Evolutionary conservation across 2,888 invertebrate genomes (phyloP), one percentile per base, ranked within the genome.

Genomic region (Hypselothyrea guttata): DNA sequence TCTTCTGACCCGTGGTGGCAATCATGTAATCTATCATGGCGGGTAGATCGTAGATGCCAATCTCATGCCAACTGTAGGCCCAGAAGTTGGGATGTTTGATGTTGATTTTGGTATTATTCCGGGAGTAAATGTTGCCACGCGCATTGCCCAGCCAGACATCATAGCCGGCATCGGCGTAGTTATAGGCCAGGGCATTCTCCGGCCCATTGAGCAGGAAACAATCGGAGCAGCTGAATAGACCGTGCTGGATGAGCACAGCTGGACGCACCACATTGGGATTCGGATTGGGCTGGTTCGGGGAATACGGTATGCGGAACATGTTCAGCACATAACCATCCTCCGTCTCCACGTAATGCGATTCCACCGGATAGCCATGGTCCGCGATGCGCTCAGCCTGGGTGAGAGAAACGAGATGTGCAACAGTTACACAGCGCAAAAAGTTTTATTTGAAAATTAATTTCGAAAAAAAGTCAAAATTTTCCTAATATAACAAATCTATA

Each of bases 251-350:
- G 64, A 95, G 91, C 51, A 93, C 93, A 8, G 76, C 87, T 7
- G 92, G 95, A 82, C 87, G 91, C 64, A 76, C 78, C n/a, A n/a
- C n/a, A n/a, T n/a, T n/a, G 59, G 91, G 88, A 51, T 66, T 72
- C 12, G 72, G 65, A 54, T 85, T 87, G 45, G 71, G 58, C 48
- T 94, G 66, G 40, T 71, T 81, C n/a, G 86, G 81, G 7, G 88
- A 87, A 45, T 88, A 66, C 0, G 96, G 95, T 81, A 97, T 96
- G 63, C 97, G 92, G 84, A 97, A 97, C 42, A 97, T 70, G 1
- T 93, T 94, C 41, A 97, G 90, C 40, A 97, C 91, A 88, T 95
- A 97, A 1, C 96, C 97, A 88, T 97, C 97, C 18, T 93, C 91
- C 0, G 97, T 97, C 45, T 92, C 89, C 0, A 95, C 91, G 0